These are phyloP conservation scores for Leptoclinus maculatus DNA, from an alignment of 2,797 vertebrate species.

Conservation along the genomic window DNA sequence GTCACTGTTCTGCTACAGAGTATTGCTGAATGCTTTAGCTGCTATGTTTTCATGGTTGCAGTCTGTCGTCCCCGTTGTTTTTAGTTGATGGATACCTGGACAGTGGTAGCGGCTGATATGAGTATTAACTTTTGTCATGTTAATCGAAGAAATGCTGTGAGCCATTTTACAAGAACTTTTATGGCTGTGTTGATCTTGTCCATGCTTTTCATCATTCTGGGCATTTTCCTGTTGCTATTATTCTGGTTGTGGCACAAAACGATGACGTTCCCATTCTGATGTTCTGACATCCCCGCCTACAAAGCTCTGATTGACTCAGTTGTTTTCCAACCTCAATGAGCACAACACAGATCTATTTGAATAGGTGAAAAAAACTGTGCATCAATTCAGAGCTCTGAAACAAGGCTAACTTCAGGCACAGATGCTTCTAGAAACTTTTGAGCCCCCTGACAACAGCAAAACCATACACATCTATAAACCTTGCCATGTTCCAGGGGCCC, in stretches of 20 bases:
- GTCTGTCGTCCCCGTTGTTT: background rate
- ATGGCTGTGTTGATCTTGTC: background rate
- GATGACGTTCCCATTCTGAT: background rate
- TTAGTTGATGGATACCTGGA: background rate
- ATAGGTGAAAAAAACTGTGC: background rate
- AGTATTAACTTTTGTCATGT: background rate
- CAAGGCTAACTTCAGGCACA: background rate
- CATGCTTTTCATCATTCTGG: background rate
- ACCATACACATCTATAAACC: background rate
- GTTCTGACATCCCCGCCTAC: background rate
- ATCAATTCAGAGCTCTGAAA: background rate
- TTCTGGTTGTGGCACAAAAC: background rate
- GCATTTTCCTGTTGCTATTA: background rate
- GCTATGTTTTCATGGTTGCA: background rate
- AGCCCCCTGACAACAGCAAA: background rate
- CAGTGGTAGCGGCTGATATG: background rate
- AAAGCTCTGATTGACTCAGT: background rate
- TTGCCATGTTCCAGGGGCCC: background rate
- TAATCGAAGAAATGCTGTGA: background rate
- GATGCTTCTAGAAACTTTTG: background rate
- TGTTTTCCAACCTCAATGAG: background rate
- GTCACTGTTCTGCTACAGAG: background rate
- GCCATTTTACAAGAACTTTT: background rate
- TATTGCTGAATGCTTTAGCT: background rate
- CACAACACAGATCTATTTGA: slow-evolving; percentile 2